Evolutionary conservation across 2,113 vertebrate species (phyloP), one percentile per base, ranked within the genome.

Genomic region (Boulengeromyrus knoepffleri): DNA sequence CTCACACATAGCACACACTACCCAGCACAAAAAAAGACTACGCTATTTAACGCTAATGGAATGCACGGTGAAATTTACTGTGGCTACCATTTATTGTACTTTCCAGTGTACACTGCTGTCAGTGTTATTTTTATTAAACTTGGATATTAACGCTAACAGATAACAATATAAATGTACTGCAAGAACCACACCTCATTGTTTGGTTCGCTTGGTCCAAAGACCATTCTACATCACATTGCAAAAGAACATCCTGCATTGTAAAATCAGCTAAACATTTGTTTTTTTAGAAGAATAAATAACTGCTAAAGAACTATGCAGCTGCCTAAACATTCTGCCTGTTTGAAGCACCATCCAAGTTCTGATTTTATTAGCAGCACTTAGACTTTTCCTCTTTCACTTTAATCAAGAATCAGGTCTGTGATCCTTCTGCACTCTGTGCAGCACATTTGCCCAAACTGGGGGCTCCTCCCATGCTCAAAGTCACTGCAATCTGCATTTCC

Each of bases 291-390:
- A n/a, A 53, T 31, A 87, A 87, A 87, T 87, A 39, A 87, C 15
- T 31, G 85, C 27, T 87, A 19, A 5, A 53, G 53, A 87, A 87
- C 85, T 49, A 9, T 53, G 85, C 85, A 87, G 85, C 85, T 87
- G 85, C 85, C 31, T 53, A 87, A 87, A 87, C 85, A 87, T 87
- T 87, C 85, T 31, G 49, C 85, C n/a, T 53, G 50, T 87, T 87
- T 87, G 85, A 87, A 36, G 85, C 49, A 87, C 50, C 85, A 27
- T 87, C 85, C 85, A 87, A 87, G n/a, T 87, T 53, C 31, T 56
- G 27, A 87, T 56, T 87, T 52, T 27, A 19, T 27, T 53, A 56
- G 45, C 3, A 27, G 13, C 27, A 36, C 9, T 27, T 86, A 15
- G 21, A 86, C 47, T n/a, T n/a, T 31, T 17, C 47, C 47, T 87